Evolutionary conservation across 2,113 vertebrate genomes (phyloP).

Genomic region (Madoqua kirkii): DNA sequence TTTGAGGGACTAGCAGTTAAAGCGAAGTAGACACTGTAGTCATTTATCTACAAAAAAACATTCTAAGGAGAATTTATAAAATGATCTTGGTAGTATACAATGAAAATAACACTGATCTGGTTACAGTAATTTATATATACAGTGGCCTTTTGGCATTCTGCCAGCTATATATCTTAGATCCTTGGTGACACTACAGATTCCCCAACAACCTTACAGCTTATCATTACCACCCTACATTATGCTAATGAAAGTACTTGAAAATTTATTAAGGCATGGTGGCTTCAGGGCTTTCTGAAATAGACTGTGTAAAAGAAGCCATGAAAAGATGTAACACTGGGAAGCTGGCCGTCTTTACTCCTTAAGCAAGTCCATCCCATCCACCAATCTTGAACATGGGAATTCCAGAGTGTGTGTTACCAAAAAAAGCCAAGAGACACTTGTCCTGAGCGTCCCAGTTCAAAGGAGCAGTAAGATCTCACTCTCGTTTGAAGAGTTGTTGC

Average conservation of each 20-base stretch:
- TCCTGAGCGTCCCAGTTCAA: not conserved
- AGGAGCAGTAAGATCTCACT: not conserved
- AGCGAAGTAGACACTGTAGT: not conserved
- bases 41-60: not conserved
- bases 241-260: not conserved
- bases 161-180: not conserved
- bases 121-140: not conserved
- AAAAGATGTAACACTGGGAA: not conserved
- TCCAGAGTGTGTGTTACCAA: not conserved
- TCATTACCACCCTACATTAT: not conserved
- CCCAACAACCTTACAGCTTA: not conserved
- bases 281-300: not conserved
- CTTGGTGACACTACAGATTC: not conserved
- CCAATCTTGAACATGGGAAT: not conserved
- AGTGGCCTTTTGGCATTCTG: not conserved
- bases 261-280: not conserved
- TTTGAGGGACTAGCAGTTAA: not conserved
- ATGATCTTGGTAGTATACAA: not conserved
- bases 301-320: not conserved
- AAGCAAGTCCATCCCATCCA: not conserved
- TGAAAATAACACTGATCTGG: not conserved
- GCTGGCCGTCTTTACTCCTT: not conserved
- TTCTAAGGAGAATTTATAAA: not conserved
- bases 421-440: not conserved
- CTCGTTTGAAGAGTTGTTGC: not conserved